Base-by-base conservation (phyloP, 2,113 vertebrate genomes). In the Scomber scombrus region DNA sequence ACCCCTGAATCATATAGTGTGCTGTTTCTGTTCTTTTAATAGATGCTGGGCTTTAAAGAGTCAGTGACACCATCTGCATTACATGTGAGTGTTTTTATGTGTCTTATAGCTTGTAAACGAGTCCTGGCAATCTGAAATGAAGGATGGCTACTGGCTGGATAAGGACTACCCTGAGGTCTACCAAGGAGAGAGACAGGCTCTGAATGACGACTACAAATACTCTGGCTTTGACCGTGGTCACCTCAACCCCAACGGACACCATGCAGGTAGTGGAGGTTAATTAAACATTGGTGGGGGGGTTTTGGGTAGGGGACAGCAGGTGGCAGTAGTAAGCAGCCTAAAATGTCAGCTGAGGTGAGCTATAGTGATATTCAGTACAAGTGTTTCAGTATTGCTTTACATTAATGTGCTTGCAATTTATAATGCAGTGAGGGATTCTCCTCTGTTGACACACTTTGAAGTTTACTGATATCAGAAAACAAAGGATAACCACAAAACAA, bases 241-340 rank as follows among this genome's bases (percentile, higher is more conserved):
- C 80, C 93, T 95, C 16, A 95, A 95, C 82, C 93, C 94, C 29
- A 95, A 94, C 0, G 93, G 94, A 64, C 93, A 95, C 86, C 95
- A 95, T 79, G 73, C 94, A 90, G 94, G 93, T 93, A 82, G 18
- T 9, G 3, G 0, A 67, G 11, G 23, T 26, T 26, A 26, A 26
- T 26, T 26, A 26, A 26, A 26, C 23, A 26, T 26, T 26, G 23
- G 3, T 26, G 23, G 23, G 23, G 23, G 2, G 2, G 2, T 26
- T 26, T 26, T 26, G 23, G 23, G 2, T 26, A 26, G 12, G 1
- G 2, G 63, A 23, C 85, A 75, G 65, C 9, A 81, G 74, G 21
- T 65, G 76, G 82, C 61, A 70, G 57, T 19, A 54, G 31, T n/a
- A 2, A 26, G 15, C 21, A 72, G 23, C 2, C 7, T 10, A 55